These are phyloP conservation scores for Thyatira batis DNA, from an alignment of 2,888 invertebrate species.

Conservation along the genomic window DNA sequence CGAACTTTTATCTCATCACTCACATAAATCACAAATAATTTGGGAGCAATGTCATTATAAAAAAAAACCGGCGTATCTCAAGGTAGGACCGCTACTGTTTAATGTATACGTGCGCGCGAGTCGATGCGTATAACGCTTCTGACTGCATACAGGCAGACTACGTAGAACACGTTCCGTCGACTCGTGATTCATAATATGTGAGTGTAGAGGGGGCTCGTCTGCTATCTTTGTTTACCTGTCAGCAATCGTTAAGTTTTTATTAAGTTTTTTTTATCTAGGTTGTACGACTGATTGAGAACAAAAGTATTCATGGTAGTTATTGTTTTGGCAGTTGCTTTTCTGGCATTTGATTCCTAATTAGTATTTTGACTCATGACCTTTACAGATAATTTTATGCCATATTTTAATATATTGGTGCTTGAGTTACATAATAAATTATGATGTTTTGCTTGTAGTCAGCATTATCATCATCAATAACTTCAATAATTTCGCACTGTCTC, in stretches of 20 bases:
- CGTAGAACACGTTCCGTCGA: slow-evolving; percentile 17
- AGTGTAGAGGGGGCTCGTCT: slow-evolving; percentile 12
- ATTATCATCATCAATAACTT: too few species aligned
- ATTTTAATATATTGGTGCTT: too few species aligned
- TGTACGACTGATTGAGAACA: background rate
- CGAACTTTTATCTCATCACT: slow-evolving; percentile 44
- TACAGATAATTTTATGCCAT: too few species aligned
- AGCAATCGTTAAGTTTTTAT: background rate
- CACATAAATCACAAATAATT: slow-evolving; percentile 35
- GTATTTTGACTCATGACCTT: background rate
- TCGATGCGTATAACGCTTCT: slow-evolving; percentile 51
- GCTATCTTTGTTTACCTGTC: background rate
- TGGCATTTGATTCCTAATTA: background rate
- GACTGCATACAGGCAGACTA: slow-evolving; percentile 29
- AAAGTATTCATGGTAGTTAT: background rate
- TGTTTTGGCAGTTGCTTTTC: background rate
- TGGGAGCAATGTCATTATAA: slow-evolving; percentile 40
- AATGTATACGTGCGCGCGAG: slow-evolving; percentile 57
- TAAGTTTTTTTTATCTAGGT: background rate
- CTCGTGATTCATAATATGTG: slow-evolving; percentile 19
- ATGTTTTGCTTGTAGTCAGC: too few species aligned
- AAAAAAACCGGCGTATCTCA: slow-evolving; percentile 35
- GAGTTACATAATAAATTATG: too few species aligned
- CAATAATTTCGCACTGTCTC: too few species aligned
- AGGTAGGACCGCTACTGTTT: slow-evolving; percentile 28